Evolutionary conservation across 2,888 invertebrate species (phyloP).

Genomic region (Diloba caeruleocephala): DNA sequence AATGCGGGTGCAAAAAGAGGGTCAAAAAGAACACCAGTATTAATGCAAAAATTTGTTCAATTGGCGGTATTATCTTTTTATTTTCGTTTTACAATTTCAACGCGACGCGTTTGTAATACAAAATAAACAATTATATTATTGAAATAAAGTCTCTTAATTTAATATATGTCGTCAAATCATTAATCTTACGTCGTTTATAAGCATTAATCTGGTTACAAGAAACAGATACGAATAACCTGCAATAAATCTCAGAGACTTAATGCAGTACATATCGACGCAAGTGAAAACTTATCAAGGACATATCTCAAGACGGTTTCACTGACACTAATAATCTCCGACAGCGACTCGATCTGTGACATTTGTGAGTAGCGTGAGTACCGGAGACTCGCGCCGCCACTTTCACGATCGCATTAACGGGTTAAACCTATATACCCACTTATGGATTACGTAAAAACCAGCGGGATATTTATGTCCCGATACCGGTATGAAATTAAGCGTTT

Average conservation of each 20-base stretch:
- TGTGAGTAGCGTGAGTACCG: slow-evolving; percentile 17
- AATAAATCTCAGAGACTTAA: slow-evolving; percentile 23
- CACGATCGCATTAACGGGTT: slow-evolving; percentile 41
- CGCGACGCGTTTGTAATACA: not conserved
- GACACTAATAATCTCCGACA: slow-evolving; percentile 50
- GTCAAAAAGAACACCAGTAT: no score
- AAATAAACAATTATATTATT: not conserved
- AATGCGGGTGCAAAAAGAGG: no score
- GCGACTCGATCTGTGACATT: slow-evolving; percentile 53
- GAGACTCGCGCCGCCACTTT: slow-evolving; percentile 47
- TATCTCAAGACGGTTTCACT: slow-evolving; percentile 42
- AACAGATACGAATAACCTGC: slow-evolving; percentile 22
- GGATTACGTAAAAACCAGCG: slow-evolving; percentile 20
- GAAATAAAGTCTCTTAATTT: no score
- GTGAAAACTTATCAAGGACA: slow-evolving; percentile 51
- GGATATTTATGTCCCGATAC: slow-evolving; percentile 13
- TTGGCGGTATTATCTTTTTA: no score
- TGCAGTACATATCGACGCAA: slow-evolving; percentile 24
- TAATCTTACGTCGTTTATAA: no score
- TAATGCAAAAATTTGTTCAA: no score
- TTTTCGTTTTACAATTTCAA: no score
- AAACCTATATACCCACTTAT: slow-evolving; percentile 38
- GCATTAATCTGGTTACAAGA: slow-evolving; percentile 24
- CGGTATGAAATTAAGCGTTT: slow-evolving; percentile 14
- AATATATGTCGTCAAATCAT: no score